Conservation (phyloP, 2,113 vertebrate species). For the Ceyx margarethae region DNA sequence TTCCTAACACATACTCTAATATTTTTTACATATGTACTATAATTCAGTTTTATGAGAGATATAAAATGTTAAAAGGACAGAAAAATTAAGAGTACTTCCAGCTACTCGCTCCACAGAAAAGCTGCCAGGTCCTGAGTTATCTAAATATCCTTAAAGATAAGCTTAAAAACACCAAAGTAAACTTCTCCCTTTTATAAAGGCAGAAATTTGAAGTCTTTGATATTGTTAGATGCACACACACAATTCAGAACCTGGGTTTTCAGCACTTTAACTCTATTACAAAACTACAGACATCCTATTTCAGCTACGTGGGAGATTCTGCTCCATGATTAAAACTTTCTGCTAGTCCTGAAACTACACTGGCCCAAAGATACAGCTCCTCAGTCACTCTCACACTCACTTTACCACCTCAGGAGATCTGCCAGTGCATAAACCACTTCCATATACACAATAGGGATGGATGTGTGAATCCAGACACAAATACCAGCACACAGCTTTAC, state of each 20-base stretch:
- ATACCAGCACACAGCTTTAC: neutral
- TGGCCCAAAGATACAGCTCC: neutral
- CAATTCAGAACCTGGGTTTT: neutral
- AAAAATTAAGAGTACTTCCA: neutral
- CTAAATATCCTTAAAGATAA: neutral
- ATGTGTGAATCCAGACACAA: neutral
- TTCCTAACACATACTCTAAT: neutral
- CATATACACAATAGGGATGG: neutral
- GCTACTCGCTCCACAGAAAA: neutral
- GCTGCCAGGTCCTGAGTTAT: neutral
- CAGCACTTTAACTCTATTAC: neutral
- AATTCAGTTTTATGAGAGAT: neutral
- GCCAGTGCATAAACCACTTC: neutral
- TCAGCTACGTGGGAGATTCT: neutral
- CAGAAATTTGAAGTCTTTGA: neutral
- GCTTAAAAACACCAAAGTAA: neutral
- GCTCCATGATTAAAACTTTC: neutral
- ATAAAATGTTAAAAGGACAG: neutral
- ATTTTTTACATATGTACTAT: neutral
- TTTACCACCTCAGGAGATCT: neutral
- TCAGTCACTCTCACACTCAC: neutral
- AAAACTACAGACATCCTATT: neutral
- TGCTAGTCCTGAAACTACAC: neutral
- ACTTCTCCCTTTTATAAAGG: neutral
- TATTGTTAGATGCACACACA: neutral